A percentile compares a stretch with the other conserved stretches of the same genome.
Evolutionary conservation across 1,140 invertebrate species (phyloP).

Genomic region (Eupeodes corollae): DNA sequence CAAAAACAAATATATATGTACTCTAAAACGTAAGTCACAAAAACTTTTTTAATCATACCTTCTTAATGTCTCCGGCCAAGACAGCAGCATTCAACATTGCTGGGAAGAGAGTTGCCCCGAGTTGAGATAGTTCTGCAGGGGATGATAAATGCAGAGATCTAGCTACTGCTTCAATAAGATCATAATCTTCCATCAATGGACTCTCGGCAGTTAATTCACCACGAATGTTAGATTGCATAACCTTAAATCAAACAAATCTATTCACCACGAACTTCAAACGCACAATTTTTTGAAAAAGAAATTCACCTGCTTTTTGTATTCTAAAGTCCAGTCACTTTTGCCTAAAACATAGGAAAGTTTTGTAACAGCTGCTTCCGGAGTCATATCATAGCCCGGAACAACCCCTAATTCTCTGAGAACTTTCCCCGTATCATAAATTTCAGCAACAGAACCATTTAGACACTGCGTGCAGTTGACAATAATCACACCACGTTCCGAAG

Average conservation of each 20-base stretch:
- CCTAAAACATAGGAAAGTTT: slow-evolving; percentile 87
- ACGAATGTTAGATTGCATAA: slow-evolving; percentile 66
- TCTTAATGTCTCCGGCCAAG: slow-evolving; percentile 47
- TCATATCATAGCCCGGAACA: slow-evolving; percentile 88
- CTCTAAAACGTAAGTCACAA: neutral
- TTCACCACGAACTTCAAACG: neutral
- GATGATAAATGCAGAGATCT: slow-evolving; percentile 53
- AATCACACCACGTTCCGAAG: slow-evolving; percentile 68
- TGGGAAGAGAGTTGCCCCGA: slow-evolving; percentile 64
- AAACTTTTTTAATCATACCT: slow-evolving; percentile 19
- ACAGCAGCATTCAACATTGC: slow-evolving; percentile 67
- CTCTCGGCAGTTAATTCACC: slow-evolving; percentile 43
- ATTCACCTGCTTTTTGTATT: slow-evolving; percentile 57
- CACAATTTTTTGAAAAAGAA: slow-evolving; percentile 7
- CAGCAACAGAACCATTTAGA: slow-evolving; percentile 57
- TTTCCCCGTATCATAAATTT: slow-evolving; percentile 73
- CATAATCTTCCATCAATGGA: slow-evolving; percentile 32
- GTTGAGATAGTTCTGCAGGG: slow-evolving; percentile 53
- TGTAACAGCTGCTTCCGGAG: slow-evolving; percentile 82
- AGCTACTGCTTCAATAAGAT: slow-evolving; percentile 54
- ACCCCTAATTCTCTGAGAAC: slow-evolving; percentile 56
- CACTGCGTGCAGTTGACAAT: slow-evolving; percentile 93
- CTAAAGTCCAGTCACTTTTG: slow-evolving; percentile 62
- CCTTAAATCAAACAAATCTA: slow-evolving; percentile 43
- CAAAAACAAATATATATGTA: neutral